Percentiles rank a stretch among this genome's conserved stretches.
These are phyloP conservation scores for Cetoscarus ocellatus DNA, from an alignment of 2,797 vertebrate species.

Conservation along the genomic window DNA sequence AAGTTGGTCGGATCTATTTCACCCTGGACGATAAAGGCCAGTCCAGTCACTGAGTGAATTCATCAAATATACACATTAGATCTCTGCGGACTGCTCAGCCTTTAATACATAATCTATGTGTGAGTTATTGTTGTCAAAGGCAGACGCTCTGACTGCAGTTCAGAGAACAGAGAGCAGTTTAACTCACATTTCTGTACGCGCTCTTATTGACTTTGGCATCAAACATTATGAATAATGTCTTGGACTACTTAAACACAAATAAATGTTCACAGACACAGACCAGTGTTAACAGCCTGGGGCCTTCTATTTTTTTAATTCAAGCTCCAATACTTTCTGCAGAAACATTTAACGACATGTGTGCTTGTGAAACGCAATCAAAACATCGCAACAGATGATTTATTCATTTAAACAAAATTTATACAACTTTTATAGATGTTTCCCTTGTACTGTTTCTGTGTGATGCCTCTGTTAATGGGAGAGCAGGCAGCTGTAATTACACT, in stretches of 20 bases:
- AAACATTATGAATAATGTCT: slow-evolving; percentile 66
- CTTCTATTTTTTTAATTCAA: slow-evolving; percentile 20
- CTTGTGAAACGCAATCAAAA: slow-evolving; percentile 70
- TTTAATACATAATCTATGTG: slow-evolving; percentile 67
- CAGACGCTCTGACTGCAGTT: slow-evolving; percentile 51
- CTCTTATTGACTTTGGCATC: slow-evolving; percentile 66
- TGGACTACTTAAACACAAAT: slow-evolving; percentile 66
- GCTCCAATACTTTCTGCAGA: slow-evolving; percentile 60
- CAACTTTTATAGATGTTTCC: slow-evolving; percentile 66
- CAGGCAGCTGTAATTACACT: neutral
- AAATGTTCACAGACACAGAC: slow-evolving; percentile 62
- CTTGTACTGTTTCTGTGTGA: slow-evolving; percentile 40
- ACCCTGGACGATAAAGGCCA: slow-evolving; percentile 42
- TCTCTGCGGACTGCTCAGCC: slow-evolving; percentile 62
- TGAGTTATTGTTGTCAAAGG: slow-evolving; percentile 74
- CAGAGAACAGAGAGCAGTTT: slow-evolving; percentile 63
- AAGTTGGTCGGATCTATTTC: slow-evolving; percentile 75
- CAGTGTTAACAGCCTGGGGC: slow-evolving; percentile 55
- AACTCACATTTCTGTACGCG: slow-evolving; percentile 49
- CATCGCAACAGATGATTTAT: slow-evolving; percentile 71
- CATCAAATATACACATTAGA: slow-evolving; percentile 67
- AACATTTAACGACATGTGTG: slow-evolving; percentile 68
- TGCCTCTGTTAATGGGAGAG: slow-evolving; percentile 2
- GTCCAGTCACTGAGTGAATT: slow-evolving; percentile 64
- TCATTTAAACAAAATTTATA: slow-evolving; percentile 67